Conservation (phyloP, 2,888 invertebrate genomes). For the Embidobia sp. region DNA sequence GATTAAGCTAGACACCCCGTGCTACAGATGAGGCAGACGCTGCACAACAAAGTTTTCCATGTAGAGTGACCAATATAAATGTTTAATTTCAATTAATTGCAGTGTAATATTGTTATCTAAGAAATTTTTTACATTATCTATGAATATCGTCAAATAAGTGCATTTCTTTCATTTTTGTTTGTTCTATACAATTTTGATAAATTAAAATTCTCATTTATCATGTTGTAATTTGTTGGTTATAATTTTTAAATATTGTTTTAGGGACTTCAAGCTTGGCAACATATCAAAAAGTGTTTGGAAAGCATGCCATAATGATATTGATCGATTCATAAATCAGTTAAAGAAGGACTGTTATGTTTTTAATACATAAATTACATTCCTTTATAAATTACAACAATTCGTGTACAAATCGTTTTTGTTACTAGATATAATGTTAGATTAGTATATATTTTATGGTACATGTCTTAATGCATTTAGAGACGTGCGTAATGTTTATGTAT, state of each 20-base stretch:
- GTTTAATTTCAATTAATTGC: too few species aligned
- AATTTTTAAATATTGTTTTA: conserved; percentile 76
- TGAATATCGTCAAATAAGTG: too few species aligned
- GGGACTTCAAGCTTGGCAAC: conserved; percentile 90
- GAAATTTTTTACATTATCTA: too few species aligned
- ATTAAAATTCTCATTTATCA: too few species aligned
- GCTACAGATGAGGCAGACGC: too few species aligned
- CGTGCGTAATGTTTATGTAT: conserved; percentile 29
- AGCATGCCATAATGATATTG: conserved; percentile 84
- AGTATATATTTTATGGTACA: conserved; percentile 59
- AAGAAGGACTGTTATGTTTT: conserved; percentile 75
- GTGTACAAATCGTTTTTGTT: conserved; percentile 71
- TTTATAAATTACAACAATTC: conserved; percentile 64
- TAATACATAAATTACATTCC: conserved; percentile 71
- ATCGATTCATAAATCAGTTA: conserved; percentile 74
- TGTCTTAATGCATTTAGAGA: conserved; percentile 20
- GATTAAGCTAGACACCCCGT: too few species aligned
- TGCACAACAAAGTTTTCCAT: too few species aligned
- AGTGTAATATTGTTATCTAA: too few species aligned
- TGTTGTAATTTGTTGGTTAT: too few species aligned
- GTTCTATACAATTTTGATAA: too few species aligned
- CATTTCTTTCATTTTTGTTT: too few species aligned
- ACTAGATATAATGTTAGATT: conserved; percentile 68
- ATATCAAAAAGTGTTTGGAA: conserved; percentile 88
- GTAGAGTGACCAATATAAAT: too few species aligned